Evolutionary conservation across 2,888 invertebrate genomes (phyloP).

Genomic region (Lasioglossum morio): DNA sequence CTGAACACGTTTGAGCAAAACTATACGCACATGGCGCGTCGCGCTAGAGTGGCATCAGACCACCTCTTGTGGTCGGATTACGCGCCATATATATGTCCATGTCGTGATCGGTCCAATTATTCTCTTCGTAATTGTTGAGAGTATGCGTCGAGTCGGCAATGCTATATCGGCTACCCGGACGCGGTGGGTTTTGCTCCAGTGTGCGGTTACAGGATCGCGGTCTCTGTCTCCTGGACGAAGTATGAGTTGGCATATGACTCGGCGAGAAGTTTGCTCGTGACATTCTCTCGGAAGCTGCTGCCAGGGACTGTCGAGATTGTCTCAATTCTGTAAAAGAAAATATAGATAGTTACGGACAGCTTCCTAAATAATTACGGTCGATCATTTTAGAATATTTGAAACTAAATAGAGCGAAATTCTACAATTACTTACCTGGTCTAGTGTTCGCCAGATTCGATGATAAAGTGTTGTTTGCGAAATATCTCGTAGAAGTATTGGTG

Average conservation of each 20-base stretch:
- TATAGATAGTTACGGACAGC: neutral
- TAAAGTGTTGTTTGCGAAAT: slow-evolving; percentile 88
- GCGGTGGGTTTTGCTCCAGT: slow-evolving; percentile 86
- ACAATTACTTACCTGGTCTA: slow-evolving; percentile 86
- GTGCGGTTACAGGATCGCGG: slow-evolving; percentile 92
- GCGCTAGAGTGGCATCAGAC: slow-evolving; percentile 91
- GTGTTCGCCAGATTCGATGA: slow-evolving; percentile 92
- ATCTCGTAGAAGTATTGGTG: slow-evolving; percentile 92
- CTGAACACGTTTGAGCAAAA: slow-evolving; percentile 71
- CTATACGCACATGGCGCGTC: slow-evolving; percentile 2
- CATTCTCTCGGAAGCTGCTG: slow-evolving; percentile 93
- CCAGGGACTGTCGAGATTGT: slow-evolving; percentile 94
- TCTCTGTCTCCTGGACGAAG: slow-evolving; percentile 88
- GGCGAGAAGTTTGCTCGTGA: slow-evolving; percentile 90
- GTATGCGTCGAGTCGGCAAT: slow-evolving; percentile 93
- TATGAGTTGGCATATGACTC: slow-evolving; percentile 87
- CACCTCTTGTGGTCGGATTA: slow-evolving; percentile 94
- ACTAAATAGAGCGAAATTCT: neutral
- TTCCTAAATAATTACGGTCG: neutral
- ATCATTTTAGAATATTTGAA: neutral
- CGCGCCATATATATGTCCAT: slow-evolving; percentile 98
- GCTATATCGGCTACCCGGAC: slow-evolving; percentile 92
- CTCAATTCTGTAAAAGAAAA: slow-evolving; percentile 88
- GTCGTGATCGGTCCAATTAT: slow-evolving; percentile 97
- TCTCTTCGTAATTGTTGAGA: slow-evolving; percentile 94